These are phyloP conservation scores for Tichodroma muraria DNA, from an alignment of 2,113 vertebrate genomes.

Conservation along the genomic window DNA sequence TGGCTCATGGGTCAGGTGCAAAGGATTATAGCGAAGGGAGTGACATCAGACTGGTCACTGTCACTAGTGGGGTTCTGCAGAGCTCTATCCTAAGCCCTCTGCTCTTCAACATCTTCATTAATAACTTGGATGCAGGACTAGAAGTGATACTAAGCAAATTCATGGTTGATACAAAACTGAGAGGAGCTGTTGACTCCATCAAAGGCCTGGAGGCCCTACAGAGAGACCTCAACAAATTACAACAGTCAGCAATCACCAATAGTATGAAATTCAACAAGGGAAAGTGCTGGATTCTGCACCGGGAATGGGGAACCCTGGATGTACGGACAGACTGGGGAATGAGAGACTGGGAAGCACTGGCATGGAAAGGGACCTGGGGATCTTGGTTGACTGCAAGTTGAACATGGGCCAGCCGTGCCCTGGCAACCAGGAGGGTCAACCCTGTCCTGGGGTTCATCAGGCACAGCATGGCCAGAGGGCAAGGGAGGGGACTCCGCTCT, in stretches of 20 bases:
- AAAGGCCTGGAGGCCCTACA: not conserved
- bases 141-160: not conserved
- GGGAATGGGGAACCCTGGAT: not conserved
- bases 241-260: not conserved
- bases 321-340: too few relatives aligned
- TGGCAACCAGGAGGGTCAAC: not conserved
- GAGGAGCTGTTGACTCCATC: not conserved
- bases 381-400: not conserved
- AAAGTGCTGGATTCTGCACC: not conserved
- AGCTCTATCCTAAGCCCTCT: not conserved
- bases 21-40: not conserved
- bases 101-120: not conserved
- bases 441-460: not conserved
- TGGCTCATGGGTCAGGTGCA: not conserved
- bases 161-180: rapidly evolving
- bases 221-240: not conserved
- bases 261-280: not conserved
- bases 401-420: not conserved
- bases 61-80: too few relatives aligned
- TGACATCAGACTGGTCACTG: not conserved
- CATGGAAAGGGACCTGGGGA: too few relatives aligned
- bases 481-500: not conserved
- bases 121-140: not conserved
- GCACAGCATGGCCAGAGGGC: rapidly evolving
- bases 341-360: too few relatives aligned